Evolutionary conservation across 2,797 vertebrate species (phyloP).

Genomic region (Hylomyscus alleni): DNA sequence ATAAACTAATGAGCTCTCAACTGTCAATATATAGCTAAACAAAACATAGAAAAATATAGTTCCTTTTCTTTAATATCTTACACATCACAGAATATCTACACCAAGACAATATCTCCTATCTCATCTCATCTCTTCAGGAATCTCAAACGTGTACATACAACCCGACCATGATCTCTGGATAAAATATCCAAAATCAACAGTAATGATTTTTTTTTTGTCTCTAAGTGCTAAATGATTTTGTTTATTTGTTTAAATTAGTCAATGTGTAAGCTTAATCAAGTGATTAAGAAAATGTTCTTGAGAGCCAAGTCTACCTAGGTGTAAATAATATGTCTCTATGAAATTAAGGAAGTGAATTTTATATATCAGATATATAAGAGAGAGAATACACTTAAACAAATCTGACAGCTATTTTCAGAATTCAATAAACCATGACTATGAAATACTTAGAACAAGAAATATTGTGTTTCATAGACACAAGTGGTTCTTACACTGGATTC

Average conservation of each 20-base stretch:
- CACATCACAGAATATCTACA: neutral
- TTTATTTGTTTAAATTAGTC: conserved; percentile 50
- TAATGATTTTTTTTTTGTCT: conserved; percentile 2
- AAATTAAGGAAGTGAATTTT: neutral
- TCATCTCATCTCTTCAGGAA: neutral
- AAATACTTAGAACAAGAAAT: neutral
- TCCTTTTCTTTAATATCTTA: conserved; percentile 53
- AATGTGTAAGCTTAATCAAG: neutral
- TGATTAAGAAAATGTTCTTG: conserved; percentile 35
- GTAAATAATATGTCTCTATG: neutral
- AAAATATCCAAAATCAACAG: conserved; percentile 44
- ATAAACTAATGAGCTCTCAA: conserved; percentile 83
- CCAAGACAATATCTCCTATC: neutral
- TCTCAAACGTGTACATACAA: neutral
- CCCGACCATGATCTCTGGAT: neutral
- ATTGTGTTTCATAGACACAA: neutral
- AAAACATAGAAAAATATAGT: conserved; percentile 60
- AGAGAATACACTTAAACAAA: neutral
- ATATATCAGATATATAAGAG: neutral
- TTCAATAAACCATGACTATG: neutral
- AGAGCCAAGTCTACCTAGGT: neutral
- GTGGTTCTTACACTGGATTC: neutral
- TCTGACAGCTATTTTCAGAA: neutral
- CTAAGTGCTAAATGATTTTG: conserved; percentile 17
- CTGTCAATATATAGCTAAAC: conserved; percentile 81